Evolutionary conservation across 92 coral and sea anemone genomes (phyloP).

Genomic region (Umimayanthus chanpuru): DNA sequence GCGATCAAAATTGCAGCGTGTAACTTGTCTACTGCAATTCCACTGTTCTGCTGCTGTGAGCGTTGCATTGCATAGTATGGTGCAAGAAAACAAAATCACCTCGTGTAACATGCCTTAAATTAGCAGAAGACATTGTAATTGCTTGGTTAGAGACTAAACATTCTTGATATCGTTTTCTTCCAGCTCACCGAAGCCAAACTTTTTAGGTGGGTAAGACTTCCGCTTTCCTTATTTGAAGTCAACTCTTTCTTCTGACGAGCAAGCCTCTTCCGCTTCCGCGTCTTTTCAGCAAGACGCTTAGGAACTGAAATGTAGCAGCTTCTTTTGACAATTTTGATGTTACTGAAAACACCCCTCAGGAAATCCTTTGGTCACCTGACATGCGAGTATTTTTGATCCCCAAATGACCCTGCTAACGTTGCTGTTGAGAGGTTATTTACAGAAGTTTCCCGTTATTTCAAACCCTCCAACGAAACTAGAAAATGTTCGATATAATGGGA

Average conservation of each 20-base stretch:
- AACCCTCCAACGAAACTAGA: no score
- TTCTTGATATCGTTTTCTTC: not conserved
- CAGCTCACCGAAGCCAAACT: slow-evolving; percentile 82
- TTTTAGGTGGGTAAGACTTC: slow-evolving; percentile 68
- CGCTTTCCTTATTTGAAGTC: not conserved
- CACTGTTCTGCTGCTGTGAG: not conserved
- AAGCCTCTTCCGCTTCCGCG: not conserved
- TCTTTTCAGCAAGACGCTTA: not conserved
- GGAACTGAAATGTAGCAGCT: not conserved
- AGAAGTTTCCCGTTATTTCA: no score
- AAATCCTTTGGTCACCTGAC: no score
- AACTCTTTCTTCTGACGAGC: not conserved
- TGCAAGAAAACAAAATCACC: no score
- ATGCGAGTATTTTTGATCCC: no score
- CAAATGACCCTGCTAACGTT: not conserved
- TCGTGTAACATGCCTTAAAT: no score
- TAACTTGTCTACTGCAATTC: not conserved
- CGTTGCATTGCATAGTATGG: no score
- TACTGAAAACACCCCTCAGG: not conserved
- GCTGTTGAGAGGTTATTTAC: not conserved
- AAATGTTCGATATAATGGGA: no score
- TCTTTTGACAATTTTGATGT: not conserved
- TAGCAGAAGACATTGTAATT: not conserved
- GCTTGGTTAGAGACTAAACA: not conserved
- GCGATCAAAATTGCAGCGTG: slow-evolving; percentile 20